Conservation (phyloP, 2,888 invertebrate genomes). For the Parochlus steinenii region DNA sequence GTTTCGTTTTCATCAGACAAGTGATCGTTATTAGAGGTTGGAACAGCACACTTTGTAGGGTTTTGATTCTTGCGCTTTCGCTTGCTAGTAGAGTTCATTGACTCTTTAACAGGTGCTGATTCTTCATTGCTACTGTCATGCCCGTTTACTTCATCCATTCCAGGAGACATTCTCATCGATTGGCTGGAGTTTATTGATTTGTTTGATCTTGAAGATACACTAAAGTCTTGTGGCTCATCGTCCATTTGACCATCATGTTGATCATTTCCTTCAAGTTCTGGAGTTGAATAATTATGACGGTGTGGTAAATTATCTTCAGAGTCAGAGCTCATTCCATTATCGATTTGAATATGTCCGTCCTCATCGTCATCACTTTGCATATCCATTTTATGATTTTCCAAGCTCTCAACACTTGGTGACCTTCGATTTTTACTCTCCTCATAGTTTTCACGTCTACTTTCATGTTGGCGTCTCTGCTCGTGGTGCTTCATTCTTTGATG, state of each 20-base stretch:
- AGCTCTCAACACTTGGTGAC: conserved; percentile 2
- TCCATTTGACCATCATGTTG: conserved; percentile 20
- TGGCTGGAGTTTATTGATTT: not conserved
- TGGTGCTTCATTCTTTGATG: conserved; percentile 30
- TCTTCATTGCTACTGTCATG: conserved; percentile 48
- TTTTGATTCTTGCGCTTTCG: conserved; percentile 80
- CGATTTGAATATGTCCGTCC: conserved; percentile 20
- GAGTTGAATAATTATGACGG: conserved; percentile 3
- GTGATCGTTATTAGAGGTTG: conserved; percentile 23
- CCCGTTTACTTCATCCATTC: conserved; percentile 37
- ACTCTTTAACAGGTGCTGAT: conserved; percentile 34
- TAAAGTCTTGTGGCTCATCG: conserved; percentile 43
- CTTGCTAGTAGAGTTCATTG: conserved; percentile 45
- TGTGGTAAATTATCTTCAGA: conserved; percentile 46
- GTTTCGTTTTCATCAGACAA: conserved; percentile 23
- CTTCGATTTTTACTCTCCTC: conserved; percentile 8
- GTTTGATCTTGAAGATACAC: conserved; percentile 39
- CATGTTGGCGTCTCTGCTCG: conserved; percentile 18
- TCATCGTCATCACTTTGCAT: conserved; percentile 19
- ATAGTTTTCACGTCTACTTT: conserved; percentile 6
- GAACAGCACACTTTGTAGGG: conserved; percentile 51
- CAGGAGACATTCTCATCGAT: conserved; percentile 32
- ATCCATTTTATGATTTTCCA: conserved; percentile 10
- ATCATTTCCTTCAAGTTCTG: conserved; percentile 5
- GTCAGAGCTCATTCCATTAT: conserved; percentile 30